Conservation (phyloP, 2,113 vertebrate species). For the Diadophis punctatus region DNA sequence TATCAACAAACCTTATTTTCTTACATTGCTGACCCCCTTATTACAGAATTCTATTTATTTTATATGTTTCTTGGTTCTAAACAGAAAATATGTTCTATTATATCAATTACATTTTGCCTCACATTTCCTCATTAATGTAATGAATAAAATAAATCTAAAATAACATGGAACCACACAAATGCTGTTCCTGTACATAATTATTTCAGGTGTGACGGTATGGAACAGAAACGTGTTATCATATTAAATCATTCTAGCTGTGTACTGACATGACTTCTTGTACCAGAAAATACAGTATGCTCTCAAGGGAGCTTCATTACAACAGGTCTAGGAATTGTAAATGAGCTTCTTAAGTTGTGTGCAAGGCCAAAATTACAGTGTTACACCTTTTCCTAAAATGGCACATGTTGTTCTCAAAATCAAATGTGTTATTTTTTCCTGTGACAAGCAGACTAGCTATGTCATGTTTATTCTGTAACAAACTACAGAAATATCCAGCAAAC, state of each 20-base stretch:
- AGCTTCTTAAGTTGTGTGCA: slow-evolving; percentile 4
- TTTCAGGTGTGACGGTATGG: neutral
- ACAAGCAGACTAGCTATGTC: neutral
- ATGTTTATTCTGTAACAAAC: neutral
- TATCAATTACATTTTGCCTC: neutral
- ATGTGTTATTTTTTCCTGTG: neutral
- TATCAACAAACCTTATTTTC: neutral
- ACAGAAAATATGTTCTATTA: slow-evolving; percentile 50
- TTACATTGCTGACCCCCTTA: neutral
- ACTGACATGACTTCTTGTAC: neutral
- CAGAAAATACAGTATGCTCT: neutral
- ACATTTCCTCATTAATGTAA: slow-evolving; percentile 26
- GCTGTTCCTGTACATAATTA: neutral
- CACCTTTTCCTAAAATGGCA: neutral
- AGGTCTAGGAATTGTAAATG: slow-evolving; percentile 3
- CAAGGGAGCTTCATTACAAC: slow-evolving; percentile 4
- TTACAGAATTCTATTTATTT: neutral
- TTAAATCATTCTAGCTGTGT: slow-evolving; percentile 3
- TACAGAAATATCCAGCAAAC: neutral
- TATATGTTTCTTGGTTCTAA: slow-evolving; percentile 45
- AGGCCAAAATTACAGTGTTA: neutral
- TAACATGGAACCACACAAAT: slow-evolving; percentile 3
- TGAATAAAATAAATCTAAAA: slow-evolving; percentile 40
- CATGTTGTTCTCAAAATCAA: neutral
- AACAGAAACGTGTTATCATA: neutral